phyloP scores from a whole-genome alignment of 2,797 vertebrate genomes.

The Oophaga sylvatica region DNA sequence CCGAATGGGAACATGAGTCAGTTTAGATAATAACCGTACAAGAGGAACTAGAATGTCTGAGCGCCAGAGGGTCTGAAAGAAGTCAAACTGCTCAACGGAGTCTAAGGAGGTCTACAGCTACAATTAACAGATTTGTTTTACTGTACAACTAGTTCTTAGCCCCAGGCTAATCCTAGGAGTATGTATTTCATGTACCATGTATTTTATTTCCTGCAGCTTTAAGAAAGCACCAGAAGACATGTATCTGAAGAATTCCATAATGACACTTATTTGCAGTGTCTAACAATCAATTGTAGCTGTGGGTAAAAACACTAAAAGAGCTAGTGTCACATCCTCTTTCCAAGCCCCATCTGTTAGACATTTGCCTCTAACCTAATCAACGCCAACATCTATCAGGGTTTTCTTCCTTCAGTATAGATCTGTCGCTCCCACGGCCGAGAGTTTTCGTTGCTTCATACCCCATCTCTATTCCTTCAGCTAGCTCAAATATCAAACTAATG shows the following conservation, averaged over 20 bases:
- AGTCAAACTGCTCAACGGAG: slow-evolving; percentile 27
- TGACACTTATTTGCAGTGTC: slow-evolving; percentile 15
- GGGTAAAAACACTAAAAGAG: slow-evolving; percentile 44
- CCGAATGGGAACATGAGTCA: neutral
- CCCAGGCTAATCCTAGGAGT: slow-evolving; percentile 1
- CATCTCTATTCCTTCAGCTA: slow-evolving; percentile 31
- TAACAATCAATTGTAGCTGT: slow-evolving; percentile 39
- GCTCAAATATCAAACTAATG: slow-evolving; percentile 10
- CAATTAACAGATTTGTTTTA: slow-evolving; percentile 36
- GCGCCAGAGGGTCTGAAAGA: slow-evolving; percentile 29
- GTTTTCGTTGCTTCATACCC: slow-evolving; percentile 1
- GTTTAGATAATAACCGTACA: neutral
- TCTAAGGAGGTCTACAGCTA: neutral
- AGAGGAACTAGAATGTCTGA: neutral
- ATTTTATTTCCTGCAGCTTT: slow-evolving; percentile 31
- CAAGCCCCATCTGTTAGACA: slow-evolving; percentile 52
- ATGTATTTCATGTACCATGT: slow-evolving; percentile 2
- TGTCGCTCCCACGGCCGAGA: slow-evolving; percentile 1
- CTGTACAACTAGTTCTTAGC: slow-evolving; percentile 10
- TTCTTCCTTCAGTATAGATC: slow-evolving; percentile 33
- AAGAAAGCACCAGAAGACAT: slow-evolving; percentile 6
- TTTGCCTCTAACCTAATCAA: slow-evolving; percentile 59
- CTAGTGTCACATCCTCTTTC: slow-evolving; percentile 42
- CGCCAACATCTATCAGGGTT: slow-evolving; percentile 51
- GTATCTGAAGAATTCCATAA: neutral